These are phyloP conservation scores for Thereva nobilitata DNA, from an alignment of 2,888 invertebrate species.

Conservation along the genomic window DNA sequence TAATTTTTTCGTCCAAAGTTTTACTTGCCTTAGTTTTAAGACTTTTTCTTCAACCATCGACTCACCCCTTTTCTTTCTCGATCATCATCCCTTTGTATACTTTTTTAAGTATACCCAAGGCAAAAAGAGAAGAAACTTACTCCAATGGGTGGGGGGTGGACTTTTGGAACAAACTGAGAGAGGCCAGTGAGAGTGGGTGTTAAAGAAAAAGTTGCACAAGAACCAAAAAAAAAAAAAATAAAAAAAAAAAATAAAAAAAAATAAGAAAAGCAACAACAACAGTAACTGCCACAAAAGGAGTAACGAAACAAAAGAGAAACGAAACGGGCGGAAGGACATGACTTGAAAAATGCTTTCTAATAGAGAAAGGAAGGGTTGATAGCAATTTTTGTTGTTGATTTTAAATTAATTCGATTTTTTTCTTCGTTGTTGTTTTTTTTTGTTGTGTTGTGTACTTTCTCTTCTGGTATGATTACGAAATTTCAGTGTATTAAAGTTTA, in stretches of 20 bases:
- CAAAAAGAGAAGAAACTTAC: constrained; percentile 26
- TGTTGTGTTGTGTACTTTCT: not conserved
- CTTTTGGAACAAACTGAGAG: constrained; percentile 1
- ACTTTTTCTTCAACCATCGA: constrained; percentile 7
- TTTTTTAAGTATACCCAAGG: constrained; percentile 37
- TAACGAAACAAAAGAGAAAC: constrained; percentile 35
- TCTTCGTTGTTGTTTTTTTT: constrained; percentile 27
- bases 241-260: too few relatives aligned
- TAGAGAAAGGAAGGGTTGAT: constrained; percentile 35
- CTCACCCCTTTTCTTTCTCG: constrained; percentile 5
- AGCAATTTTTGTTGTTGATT: constrained; percentile 40
- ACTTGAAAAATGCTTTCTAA: constrained; percentile 41
- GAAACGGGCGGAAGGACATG: constrained; percentile 42
- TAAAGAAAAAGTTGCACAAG: constrained; percentile 30
- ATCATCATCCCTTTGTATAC: constrained; percentile 31
- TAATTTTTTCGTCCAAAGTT: constrained; percentile 25
- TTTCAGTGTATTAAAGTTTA: constrained; percentile 15
- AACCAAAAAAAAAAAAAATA: constrained; percentile 10
- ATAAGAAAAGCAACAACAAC: constrained; percentile 26
- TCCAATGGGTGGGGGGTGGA: constrained; percentile 3
- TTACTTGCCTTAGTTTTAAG: constrained; percentile 35
- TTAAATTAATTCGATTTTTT: constrained; percentile 40
- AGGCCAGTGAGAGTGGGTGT: not conserved
- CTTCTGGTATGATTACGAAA: not conserved
- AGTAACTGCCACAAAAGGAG: constrained; percentile 33